These are phyloP conservation scores for Drosophila aldrichi DNA, from an alignment of 2,888 invertebrate species.

Conservation along the genomic window DNA sequence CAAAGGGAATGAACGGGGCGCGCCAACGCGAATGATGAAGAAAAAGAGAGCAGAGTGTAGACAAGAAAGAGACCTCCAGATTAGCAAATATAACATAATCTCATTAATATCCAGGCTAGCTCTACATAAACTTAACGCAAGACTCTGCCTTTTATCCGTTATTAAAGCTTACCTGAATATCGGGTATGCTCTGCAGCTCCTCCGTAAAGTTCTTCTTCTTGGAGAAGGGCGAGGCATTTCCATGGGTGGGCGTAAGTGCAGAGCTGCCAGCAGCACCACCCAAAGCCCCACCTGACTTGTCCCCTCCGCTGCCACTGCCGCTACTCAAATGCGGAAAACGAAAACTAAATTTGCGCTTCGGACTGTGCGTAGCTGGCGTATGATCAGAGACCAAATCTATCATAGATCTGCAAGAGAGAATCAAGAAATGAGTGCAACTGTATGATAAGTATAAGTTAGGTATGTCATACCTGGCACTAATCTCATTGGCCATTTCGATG, in stretches of 20 bases:
- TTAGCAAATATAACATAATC: conserved; percentile 51
- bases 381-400: conserved; percentile 87
- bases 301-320: conserved; percentile 74
- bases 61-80: conserved; percentile 50
- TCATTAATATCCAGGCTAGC: conserved; percentile 9
- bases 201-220: conserved; percentile 94
- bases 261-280: conserved; percentile 48
- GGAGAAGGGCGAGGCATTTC: conserved; percentile 83
- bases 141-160: not conserved
- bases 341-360: conserved; percentile 92
- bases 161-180: conserved; percentile 90
- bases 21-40: conserved; percentile 37
- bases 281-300: conserved; percentile 65
- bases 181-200: conserved; percentile 93
- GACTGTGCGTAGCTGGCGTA: conserved; percentile 88
- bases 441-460: too few species aligned
- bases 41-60: conserved; percentile 55
- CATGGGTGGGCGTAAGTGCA: conserved; percentile 71
- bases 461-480: conserved; percentile 89
- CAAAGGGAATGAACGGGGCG: conserved; percentile 49
- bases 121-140: not conserved
- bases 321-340: conserved; percentile 87
- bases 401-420: conserved; percentile 86
- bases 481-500: conserved; percentile 96
- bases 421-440: not conserved